Base-by-base conservation (phyloP, 2,888 invertebrate species). In the Cryptocephalus primarius region DNA sequence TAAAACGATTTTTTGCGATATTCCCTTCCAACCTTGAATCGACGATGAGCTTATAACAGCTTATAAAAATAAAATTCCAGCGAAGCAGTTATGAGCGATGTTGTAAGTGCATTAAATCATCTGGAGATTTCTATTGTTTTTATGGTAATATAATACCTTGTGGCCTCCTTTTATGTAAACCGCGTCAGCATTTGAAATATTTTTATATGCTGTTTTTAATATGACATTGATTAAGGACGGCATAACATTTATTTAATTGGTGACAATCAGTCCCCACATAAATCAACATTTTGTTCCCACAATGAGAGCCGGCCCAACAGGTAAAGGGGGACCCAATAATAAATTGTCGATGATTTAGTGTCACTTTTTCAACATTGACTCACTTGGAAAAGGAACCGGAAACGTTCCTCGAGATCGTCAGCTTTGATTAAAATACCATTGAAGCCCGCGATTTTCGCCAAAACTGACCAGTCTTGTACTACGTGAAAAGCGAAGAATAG, bases 201-300 rank as follows among this genome's bases (percentile, higher is more conserved):
- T 61, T 60, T 56, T 59, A 59, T 59, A 58, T 59, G 57, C 56
- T 58, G 55, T 56, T 58, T 55, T 54, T 58, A 55, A 60, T 61
- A 63, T 62, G 64, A 64, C 62, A 60, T 57, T 64, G 63, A 63
- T 60, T 56, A 58, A 64, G 55, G 51, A 58, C 57, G 48, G 57
- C 53, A 59, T 53, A 55, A 53, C 55, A 52, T 57, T 55, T 57
- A 57, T 61, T 63, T 62, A 63, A 64, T 62, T 61, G 61, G 60
- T 58, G 55, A 59, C 50, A 47, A 47, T 53, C 52, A 42, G 52
- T 41, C 46, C 53, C 45, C 40, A 38, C 42, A 60, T 63, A 63
- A 63, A 62, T 63, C 60, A 61, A 51, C 46, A 36, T 54, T 54
- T 49, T 53, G 52, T 61, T 60, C 58, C 57, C 59, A 59, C 56